A percentile compares a stretch with the other conserved stretches of the same genome.
Conservation (phyloP, 2,797 vertebrate species). For the Cuniculus paca region DNA sequence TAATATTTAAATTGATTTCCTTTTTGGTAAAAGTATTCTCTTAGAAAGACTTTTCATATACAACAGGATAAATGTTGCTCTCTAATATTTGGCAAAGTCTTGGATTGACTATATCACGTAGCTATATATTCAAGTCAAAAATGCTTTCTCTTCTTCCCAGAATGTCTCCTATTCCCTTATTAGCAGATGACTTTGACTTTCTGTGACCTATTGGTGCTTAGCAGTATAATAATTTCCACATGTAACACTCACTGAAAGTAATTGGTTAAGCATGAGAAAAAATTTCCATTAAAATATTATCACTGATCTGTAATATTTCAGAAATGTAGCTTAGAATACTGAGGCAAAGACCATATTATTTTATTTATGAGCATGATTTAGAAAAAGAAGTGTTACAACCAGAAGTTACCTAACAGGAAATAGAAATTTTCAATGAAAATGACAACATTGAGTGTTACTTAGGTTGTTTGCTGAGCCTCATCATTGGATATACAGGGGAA, state of each 20-base stretch:
- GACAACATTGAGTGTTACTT: neutral
- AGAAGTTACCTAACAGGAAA: neutral
- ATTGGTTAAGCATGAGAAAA: neutral
- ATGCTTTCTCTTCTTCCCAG: neutral
- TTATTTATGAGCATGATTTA: neutral
- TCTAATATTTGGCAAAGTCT: conserved; percentile 45
- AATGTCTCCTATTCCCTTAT: neutral
- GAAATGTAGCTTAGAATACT: neutral
- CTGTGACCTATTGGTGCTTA: neutral
- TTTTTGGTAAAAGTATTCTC: conserved; percentile 30
- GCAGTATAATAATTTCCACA: neutral
- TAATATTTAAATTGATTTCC: conserved; percentile 53
- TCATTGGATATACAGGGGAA: neutral
- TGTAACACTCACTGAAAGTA: neutral
- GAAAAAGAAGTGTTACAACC: neutral
- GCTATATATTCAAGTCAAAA: neutral
- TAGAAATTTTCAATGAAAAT: neutral
- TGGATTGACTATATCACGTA: neutral
- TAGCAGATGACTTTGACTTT: neutral
- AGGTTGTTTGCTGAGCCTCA: neutral
- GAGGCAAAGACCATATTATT: neutral
- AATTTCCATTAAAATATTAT: neutral
- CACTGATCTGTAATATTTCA: neutral
- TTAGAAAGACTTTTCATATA: conserved; percentile 23
- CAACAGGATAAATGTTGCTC: neutral